phyloP scores from a whole-genome alignment of 2,797 vertebrate species.

The Epinephelus malabaricus region DNA sequence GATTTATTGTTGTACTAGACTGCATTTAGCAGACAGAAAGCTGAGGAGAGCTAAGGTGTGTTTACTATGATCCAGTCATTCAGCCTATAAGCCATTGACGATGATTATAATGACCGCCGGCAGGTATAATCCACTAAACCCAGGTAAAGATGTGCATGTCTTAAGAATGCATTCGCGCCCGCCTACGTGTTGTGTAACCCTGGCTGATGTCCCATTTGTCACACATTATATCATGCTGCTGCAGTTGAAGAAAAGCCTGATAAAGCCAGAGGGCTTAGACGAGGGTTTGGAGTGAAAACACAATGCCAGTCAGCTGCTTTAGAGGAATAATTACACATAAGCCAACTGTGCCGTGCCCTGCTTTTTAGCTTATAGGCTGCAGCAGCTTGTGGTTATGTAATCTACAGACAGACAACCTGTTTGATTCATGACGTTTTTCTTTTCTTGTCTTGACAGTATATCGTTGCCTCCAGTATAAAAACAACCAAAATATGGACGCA shows the following conservation, averaged over 20 bases:
- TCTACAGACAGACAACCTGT: constrained; percentile 6
- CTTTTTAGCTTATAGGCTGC: constrained; percentile 23
- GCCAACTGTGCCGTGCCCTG: constrained; percentile 23
- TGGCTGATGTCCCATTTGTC: constrained; percentile 40
- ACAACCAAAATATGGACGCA: neutral
- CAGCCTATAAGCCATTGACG: constrained; percentile 20
- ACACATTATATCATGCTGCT: constrained; percentile 40
- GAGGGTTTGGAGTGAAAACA: constrained; percentile 50
- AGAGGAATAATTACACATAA: constrained; percentile 53
- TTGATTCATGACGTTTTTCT: neutral
- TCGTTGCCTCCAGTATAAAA: neutral
- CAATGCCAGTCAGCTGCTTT: constrained; percentile 43
- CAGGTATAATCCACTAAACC: constrained; percentile 45
- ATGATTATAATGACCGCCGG: constrained; percentile 1
- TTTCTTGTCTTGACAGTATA: neutral
- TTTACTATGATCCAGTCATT: constrained; percentile 24
- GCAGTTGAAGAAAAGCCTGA: constrained; percentile 54
- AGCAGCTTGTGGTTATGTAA: constrained; percentile 33
- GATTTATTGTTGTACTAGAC: neutral
- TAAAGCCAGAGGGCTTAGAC: constrained; percentile 61
- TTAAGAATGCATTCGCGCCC: constrained; percentile 3
- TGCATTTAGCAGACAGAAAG: neutral
- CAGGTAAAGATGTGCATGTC: constrained; percentile 20
- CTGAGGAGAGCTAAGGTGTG: neutral
- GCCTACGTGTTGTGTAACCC: constrained; percentile 32